Base-by-base conservation (phyloP, 2,113 vertebrate species). In the Corythoichthys intestinalis region DNA sequence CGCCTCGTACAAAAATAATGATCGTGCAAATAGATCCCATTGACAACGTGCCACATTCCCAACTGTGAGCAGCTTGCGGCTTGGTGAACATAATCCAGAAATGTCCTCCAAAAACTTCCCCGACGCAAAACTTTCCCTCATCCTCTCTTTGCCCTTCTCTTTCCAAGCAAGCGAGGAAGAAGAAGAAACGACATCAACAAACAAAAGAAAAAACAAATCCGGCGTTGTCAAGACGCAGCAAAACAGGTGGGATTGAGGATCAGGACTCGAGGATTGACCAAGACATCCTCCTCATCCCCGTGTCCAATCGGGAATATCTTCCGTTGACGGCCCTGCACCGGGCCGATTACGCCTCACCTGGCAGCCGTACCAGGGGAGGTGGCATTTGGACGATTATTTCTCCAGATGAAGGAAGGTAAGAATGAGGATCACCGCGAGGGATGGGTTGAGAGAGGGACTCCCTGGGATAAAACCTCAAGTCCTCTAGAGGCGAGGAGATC, bases 21-120 rank as follows among this genome's bases (percentile, higher is more conserved):
- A 86, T 91, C 93, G 95, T 96, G 95, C 93, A 94, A 96, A 95
- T 89, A 87, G 94, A 94, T 89, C 86, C 91, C 90, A 88, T 94
- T 96, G 94, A 96, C 94, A 90, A 88, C 83, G 85, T 85, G 94
- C 95, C 96, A 96, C 92, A 88, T 92, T 95, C 92, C 91, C 92
- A 3, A 93, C 94, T 95, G 94, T 94, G 94, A 96, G 94, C 96
- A 95, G 90, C 91, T 92, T 93, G 92, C 89, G 6, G 91, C 90
- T 86, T 91, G 76, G 84, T 90, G 90, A 92, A 92, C 87, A 83
- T 90, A 91, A 92, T 93, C 90, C 89, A 92, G 90, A 92, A 92
- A 92, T 74, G 89, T 90, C 91, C 91, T 93, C 90, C 89, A 92
- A 91, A 91, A 91, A 91, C 87, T 89, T 91, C 91, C 83, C 86